Base-by-base conservation (phyloP, 2,888 invertebrate species). In the Chloroclysta siterata region DNA sequence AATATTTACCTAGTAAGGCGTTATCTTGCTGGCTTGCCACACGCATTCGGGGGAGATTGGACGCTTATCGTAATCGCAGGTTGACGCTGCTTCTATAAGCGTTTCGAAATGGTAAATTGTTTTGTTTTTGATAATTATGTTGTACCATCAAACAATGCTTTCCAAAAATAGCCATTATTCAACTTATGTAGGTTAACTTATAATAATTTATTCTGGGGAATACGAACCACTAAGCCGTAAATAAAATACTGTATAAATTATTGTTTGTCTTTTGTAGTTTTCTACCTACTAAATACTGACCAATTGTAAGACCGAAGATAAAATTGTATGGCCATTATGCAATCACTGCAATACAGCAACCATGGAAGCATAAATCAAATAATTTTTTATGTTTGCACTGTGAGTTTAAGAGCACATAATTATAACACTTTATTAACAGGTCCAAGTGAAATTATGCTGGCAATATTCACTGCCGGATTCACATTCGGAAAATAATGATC, bases 1-100 rank as follows among this genome's bases (percentile, higher is more conserved):
- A 80, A 87, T 90, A 88, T 90, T 90, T 90, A 87, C 85, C 80
- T 78, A 81, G 79, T 77, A 75, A 72, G 75, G 75, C 71, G 74
- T 83, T 83, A 84, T 87, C 84, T 82, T 66, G 68, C 60, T 50
- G 29, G 65, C 58, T 65, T 73, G 72, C 75, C 78, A 75, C 73
- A 76, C 76, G 77, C 74, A 75, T 78, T 81, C 78, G 75, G 82
- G 66, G 85, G 83, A 84, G 84, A 85, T 85, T 83, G 74, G 72
- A 65, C 53, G 68, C 63, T 69, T 69, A 72, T 79, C 63, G 66
- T 76, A 75, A 76, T 76, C 68, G 68, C 60, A 66, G 69, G 71
- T 71, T 64, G 50, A 61, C 63, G 60, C 62, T 70, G 59, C 53
- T 54, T 65, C 62, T 64, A 53, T 57, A 60, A 39, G 58, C 54